Base-by-base conservation (phyloP, 2,113 vertebrate species). In the Thymallus thymallus region DNA sequence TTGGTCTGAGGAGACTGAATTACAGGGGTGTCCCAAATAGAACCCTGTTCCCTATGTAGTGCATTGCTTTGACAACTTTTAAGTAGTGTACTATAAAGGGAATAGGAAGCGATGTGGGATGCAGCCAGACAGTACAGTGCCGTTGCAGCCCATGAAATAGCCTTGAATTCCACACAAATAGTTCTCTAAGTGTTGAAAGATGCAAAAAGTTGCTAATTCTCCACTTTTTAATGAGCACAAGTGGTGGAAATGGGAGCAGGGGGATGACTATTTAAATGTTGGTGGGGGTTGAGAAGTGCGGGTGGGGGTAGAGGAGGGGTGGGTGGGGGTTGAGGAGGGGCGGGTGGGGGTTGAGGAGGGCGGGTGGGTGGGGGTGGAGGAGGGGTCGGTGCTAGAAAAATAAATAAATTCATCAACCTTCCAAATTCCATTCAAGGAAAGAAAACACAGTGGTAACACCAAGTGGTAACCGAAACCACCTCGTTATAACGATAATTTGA, bases 391-490 rank as follows among this genome's bases (percentile, higher is more conserved):
- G 48, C 48, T 18, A 18, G 14, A 51, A 51, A 51, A 51, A 51
- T 51, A 91, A 91, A 90, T 87, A 90, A 91, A 91, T 87, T 68
- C 78, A 82, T 84, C 84, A 79, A 76, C 69, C 84, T 74, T 79
- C 82, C 78, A 84, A 84, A 90, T 84, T 85, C 64, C 76, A 71
- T 58, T 86, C 75, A 88, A 86, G 82, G 81, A 90, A 90, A 91
- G 68, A 84, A 76, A 85, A 89, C 83, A 82, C 61, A 79, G 71
- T 18, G 16, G 76, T 72, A 85, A 86, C 77, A 88, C 82, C 70
- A 78, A 80, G 75, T 64, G 73, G 75, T 81, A 84, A 90, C 60
- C 18, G 76, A 86, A 76, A 84, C 82, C 76, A 74, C 81, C 82
- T 86, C 68, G 81, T 87, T 85, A 80, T 68, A 85, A 78, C 60